phyloP scores from a whole-genome alignment of 2,797 vertebrate genomes.

The Epinephelus malabaricus region DNA sequence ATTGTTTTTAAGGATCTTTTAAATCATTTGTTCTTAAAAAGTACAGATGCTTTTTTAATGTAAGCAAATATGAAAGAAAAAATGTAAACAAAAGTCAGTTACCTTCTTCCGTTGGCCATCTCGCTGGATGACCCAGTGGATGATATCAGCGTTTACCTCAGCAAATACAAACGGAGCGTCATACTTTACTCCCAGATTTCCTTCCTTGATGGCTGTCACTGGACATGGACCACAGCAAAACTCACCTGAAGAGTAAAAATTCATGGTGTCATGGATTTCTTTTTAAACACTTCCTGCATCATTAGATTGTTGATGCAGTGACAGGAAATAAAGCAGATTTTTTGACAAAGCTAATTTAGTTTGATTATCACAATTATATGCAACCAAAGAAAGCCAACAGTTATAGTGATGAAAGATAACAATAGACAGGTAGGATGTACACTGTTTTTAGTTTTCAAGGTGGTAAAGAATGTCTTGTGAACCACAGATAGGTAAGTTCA shows the following conservation, averaged over 20 bases:
- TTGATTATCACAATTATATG: too few relatives aligned
- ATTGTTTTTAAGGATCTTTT: too few relatives aligned
- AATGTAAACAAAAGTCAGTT: not conserved
- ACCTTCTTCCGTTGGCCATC: slow-evolving; percentile 67
- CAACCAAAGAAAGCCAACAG: not conserved
- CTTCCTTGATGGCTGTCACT: slow-evolving; percentile 85
- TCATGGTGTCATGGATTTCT: not conserved
- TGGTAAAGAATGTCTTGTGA: not conserved
- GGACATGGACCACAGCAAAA: slow-evolving; percentile 88
- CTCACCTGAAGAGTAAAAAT: slow-evolving; percentile 69
- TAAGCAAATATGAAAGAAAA: not conserved
- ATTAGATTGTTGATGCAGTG: not conserved
- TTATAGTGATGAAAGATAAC: not conserved
- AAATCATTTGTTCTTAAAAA: not conserved
- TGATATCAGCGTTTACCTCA: slow-evolving; percentile 88
- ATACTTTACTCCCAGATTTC: slow-evolving; percentile 84
- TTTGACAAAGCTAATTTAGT: too few relatives aligned
- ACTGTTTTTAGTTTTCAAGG: not conserved
- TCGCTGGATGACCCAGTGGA: slow-evolving; percentile 75
- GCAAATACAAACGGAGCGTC: slow-evolving; percentile 86
- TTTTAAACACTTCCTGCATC: not conserved
- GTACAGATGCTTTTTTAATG: not conserved
- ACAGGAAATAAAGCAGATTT: not conserved
- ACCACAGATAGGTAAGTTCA: not conserved
- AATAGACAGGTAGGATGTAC: not conserved